phyloP scores from a whole-genome alignment of 2,797 vertebrate species.

The Neopelma chrysocephalum region DNA sequence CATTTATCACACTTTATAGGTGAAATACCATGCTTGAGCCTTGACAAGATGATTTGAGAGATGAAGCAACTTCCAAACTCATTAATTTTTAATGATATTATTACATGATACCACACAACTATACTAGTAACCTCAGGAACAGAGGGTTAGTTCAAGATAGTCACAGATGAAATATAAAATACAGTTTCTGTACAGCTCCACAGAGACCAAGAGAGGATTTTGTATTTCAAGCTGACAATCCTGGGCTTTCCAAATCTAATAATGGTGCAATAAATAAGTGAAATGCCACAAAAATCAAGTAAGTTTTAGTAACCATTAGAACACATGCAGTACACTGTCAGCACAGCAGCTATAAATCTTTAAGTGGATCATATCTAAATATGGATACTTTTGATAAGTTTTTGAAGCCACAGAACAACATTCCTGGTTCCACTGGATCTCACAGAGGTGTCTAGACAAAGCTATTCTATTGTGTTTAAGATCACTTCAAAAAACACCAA shows the following conservation, averaged over 20 bases:
- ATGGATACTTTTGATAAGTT: neutral
- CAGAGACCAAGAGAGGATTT: neutral
- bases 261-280: neutral
- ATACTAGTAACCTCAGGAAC: neutral
- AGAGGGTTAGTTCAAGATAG: neutral
- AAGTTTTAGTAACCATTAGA: neutral
- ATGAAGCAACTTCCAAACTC: neutral
- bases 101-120: neutral
- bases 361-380: neutral
- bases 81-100: neutral
- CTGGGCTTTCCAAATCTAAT: neutral
- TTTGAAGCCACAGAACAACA: neutral
- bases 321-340: neutral
- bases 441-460: neutral
- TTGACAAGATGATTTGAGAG: neutral
- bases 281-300: neutral
- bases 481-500: neutral
- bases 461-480: neutral
- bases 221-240: neutral
- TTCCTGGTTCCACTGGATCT: neutral
- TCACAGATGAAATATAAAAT: neutral
- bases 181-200: neutral
- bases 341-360: neutral
- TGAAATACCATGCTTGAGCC: neutral
- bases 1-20: neutral